A percentile compares a stretch with the other conserved stretches of the same genome.
Evolutionary conservation across 2,888 invertebrate genomes (phyloP).

Genomic region (Brachyptera putata): DNA sequence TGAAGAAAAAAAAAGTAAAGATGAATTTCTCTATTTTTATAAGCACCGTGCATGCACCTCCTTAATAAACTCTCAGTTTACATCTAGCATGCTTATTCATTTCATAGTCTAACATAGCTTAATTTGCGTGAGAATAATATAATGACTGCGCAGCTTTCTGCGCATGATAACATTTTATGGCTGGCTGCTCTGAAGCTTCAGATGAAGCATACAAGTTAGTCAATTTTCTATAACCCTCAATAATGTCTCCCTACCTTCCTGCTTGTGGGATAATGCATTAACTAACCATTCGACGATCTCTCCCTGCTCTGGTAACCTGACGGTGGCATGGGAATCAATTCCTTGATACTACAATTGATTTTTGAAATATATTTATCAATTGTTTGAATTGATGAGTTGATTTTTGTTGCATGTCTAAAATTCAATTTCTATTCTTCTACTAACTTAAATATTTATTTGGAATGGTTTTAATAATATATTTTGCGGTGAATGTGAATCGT

Average conservation of each 20-base stretch:
- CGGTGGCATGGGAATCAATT: slow-evolving; percentile 31
- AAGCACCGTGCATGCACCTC: too few species aligned
- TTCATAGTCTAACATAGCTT: too few species aligned
- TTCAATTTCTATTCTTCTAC: slow-evolving; percentile 3
- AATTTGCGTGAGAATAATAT: too few species aligned
- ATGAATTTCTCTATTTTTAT: too few species aligned
- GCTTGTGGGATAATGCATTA: slow-evolving; percentile 26
- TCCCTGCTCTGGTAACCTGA: slow-evolving; percentile 27
- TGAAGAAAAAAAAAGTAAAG: too few species aligned
- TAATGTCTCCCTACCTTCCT: slow-evolving; percentile 31
- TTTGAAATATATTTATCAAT: not conserved
- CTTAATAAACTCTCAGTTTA: too few species aligned
- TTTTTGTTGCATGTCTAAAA: slow-evolving; percentile 4
- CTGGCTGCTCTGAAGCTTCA: not conserved
- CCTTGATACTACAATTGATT: not conserved
- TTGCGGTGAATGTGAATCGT: not conserved
- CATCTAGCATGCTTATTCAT: slow-evolving; percentile 13
- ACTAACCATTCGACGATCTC: slow-evolving; percentile 11
- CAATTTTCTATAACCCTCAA: not conserved
- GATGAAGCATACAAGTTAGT: not conserved
- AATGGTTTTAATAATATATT: slow-evolving; percentile 4
- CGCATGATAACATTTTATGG: not conserved
- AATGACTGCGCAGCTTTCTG: not conserved
- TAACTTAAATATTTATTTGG: slow-evolving; percentile 11
- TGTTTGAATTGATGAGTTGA: too few species aligned